These are phyloP conservation scores for Crematogaster levior DNA, from an alignment of 2,888 invertebrate genomes.

Conservation along the genomic window DNA sequence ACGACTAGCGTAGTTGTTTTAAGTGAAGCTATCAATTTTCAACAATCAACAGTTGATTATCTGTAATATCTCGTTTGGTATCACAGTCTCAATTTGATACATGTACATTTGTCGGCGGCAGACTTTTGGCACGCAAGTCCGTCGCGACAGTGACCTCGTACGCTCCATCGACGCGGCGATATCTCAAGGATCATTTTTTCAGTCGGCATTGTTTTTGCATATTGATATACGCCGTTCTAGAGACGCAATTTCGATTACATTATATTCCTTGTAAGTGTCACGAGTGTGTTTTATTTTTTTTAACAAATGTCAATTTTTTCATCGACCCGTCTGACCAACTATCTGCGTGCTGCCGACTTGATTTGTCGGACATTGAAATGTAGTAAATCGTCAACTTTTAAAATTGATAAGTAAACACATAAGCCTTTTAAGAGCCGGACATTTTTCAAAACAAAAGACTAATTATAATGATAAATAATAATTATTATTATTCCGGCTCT, in stretches of 20 bases:
- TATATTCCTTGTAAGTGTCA: slow-evolving; percentile 15
- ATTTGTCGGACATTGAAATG: too few species aligned
- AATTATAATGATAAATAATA: too few species aligned
- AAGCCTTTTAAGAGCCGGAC: too few species aligned
- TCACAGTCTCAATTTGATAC: background rate
- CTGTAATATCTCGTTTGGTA: background rate
- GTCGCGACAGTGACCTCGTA: background rate
- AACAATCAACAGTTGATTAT: background rate
- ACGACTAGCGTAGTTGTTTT: background rate
- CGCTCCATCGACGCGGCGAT: background rate
- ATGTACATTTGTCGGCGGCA: background rate
- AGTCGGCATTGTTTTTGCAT: background rate
- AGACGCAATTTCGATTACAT: background rate
- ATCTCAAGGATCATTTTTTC: slow-evolving; percentile 8
- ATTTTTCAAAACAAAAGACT: too few species aligned
- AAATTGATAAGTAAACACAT: too few species aligned
- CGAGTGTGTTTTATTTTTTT: background rate
- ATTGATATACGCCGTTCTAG: background rate
- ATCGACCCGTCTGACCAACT: too few species aligned
- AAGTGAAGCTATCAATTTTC: background rate
- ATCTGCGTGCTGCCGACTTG: too few species aligned
- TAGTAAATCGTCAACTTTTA: too few species aligned
- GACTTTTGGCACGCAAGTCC: slow-evolving; percentile 7
- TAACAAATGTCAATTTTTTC: too few species aligned
- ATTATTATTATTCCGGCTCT: too few species aligned